Conservation (phyloP, 2,888 invertebrate species). For the Nomada ferruginata region DNA sequence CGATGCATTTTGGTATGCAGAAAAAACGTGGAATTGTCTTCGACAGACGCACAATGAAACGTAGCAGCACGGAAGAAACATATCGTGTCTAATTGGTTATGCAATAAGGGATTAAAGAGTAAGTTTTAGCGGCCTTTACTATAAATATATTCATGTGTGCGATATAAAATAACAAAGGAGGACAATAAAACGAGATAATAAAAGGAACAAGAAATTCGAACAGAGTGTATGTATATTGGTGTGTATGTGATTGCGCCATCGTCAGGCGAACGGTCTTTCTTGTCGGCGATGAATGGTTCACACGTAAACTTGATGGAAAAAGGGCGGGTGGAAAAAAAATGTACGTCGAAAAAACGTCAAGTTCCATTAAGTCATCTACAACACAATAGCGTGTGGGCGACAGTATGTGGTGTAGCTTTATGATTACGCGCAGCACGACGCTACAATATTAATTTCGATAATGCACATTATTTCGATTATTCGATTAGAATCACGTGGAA, state of each 20-base stretch:
- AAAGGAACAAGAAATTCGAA: slow-evolving; percentile 26
- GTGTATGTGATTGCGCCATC: slow-evolving; percentile 22
- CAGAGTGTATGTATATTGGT: neutral
- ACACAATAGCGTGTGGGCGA: slow-evolving; percentile 77
- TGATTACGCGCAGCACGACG: slow-evolving; percentile 73
- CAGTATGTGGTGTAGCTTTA: slow-evolving; percentile 67
- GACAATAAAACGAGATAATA: slow-evolving; percentile 5
- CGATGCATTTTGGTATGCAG: neutral
- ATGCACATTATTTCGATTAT: neutral
- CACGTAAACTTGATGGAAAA: slow-evolving; percentile 44
- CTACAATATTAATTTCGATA: neutral
- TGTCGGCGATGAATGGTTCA: slow-evolving; percentile 27
- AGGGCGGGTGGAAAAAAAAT: too few relatives aligned
- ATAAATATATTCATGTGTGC: slow-evolving; percentile 41
- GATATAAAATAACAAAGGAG: slow-evolving; percentile 10
- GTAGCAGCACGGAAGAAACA: slow-evolving; percentile 45
- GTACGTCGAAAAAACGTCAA: slow-evolving; percentile 50
- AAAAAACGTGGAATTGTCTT: slow-evolving; percentile 6
- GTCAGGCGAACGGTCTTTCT: slow-evolving; percentile 8
- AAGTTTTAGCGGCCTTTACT: slow-evolving; percentile 38
- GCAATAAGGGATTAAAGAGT: slow-evolving; percentile 63
- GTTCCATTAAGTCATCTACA: slow-evolving; percentile 75
- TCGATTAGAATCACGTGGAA: neutral
- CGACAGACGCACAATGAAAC: neutral
- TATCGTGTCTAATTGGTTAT: slow-evolving; percentile 37